These are phyloP conservation scores for Dysdera silvatica DNA, from an alignment of 1,140 invertebrate genomes.

Conservation along the genomic window DNA sequence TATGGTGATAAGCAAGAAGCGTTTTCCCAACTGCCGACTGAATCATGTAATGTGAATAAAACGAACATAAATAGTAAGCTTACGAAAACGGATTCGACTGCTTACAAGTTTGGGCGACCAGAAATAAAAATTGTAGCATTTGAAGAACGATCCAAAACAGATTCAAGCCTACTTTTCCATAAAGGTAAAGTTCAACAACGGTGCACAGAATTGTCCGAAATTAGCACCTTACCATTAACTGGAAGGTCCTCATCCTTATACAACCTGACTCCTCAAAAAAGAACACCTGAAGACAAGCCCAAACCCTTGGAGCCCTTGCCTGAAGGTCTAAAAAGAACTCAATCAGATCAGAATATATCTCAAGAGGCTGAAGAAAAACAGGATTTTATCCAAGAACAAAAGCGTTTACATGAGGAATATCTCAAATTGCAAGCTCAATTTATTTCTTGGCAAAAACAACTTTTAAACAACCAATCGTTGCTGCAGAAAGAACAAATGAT, in stretches of 20 bases:
- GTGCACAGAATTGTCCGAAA: slow-evolving; percentile 8
- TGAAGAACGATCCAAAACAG: slow-evolving; percentile 3
- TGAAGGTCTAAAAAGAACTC: slow-evolving; percentile 20
- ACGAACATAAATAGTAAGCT: too few species aligned
- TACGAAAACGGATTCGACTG: too few species aligned
- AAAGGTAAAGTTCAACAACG: slow-evolving; percentile 13
- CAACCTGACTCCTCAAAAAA: slow-evolving; percentile 19
- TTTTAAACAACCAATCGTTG: slow-evolving; percentile 32
- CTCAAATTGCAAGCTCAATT: slow-evolving; percentile 34
- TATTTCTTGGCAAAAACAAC: slow-evolving; percentile 35
- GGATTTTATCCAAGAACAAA: slow-evolving; percentile 24
- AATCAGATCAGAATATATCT: slow-evolving; percentile 24
- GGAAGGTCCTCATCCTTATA: slow-evolving; percentile 17
- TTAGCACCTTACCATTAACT: slow-evolving; percentile 21
- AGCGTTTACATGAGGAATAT: slow-evolving; percentile 33
- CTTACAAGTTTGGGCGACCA: too few species aligned
- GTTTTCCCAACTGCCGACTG: neutral
- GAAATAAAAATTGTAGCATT: slow-evolving; percentile 18
- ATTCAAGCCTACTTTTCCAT: neutral
- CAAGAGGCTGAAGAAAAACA: slow-evolving; percentile 6
- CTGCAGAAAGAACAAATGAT: slow-evolving; percentile 30
- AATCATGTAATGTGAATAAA: too few species aligned
- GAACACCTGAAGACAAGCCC: too few species aligned
- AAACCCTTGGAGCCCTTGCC: too few species aligned
- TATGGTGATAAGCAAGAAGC: too few species aligned